These are phyloP conservation scores for Bradysia coprophila DNA, from an alignment of 1,140 invertebrate genomes.

Conservation along the genomic window DNA sequence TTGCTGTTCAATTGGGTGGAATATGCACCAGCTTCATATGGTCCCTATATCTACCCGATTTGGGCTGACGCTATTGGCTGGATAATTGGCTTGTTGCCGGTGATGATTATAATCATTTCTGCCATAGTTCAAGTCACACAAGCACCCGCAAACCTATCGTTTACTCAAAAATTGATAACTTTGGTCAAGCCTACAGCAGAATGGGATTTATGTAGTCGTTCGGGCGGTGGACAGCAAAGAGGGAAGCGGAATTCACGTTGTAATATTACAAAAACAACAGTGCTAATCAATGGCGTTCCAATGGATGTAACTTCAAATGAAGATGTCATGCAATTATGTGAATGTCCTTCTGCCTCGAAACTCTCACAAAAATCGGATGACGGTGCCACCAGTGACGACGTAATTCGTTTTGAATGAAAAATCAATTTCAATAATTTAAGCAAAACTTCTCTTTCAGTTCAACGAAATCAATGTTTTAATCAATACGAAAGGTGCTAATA, in stretches of 20 bases:
- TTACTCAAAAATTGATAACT: constrained; percentile 27
- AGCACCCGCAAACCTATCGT: constrained; percentile 29
- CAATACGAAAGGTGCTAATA: constrained; percentile 12
- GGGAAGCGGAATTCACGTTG: constrained; percentile 22
- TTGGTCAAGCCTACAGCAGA: constrained; percentile 20
- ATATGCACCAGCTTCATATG: constrained; percentile 54
- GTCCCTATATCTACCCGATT: constrained; percentile 50
- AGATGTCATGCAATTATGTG: constrained; percentile 18
- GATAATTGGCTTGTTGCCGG: constrained; percentile 50
- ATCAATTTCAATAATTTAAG: not conserved
- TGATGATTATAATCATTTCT: constrained; percentile 45
- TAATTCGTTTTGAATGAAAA: not conserved
- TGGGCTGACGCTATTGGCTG: constrained; percentile 66
- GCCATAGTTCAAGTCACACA: constrained; percentile 38
- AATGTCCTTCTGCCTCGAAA: constrained; percentile 13
- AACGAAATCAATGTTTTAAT: not conserved
- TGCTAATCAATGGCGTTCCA: constrained; percentile 30
- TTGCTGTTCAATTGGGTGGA: constrained; percentile 69
- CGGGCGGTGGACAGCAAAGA: constrained; percentile 17
- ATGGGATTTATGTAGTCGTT: constrained; percentile 28
- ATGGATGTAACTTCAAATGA: constrained; percentile 14
- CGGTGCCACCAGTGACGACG: not conserved
- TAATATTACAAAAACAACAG: constrained; percentile 29
- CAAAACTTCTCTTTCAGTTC: not conserved
- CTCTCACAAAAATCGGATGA: no score